Base-by-base conservation (phyloP, 2,113 vertebrate genomes). In the Malaclemys terrapin region DNA sequence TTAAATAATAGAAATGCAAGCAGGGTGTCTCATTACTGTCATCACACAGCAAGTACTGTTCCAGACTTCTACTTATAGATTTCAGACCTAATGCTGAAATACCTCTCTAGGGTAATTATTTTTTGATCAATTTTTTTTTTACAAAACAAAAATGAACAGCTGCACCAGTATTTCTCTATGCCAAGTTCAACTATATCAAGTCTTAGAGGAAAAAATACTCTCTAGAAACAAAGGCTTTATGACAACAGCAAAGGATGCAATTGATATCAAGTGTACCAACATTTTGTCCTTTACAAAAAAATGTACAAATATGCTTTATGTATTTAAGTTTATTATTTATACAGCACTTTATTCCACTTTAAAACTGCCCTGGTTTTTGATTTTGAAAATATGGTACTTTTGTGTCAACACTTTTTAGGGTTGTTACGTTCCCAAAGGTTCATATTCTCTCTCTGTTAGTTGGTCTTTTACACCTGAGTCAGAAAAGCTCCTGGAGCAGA, bases 161-260 rank as follows among this genome's bases (percentile, higher is more conserved):
- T 89, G 35, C 89, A n/a, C 47, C 42, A 81, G 24, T 54, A 59
- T 50, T 89, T 93, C 86, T 94, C 93, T 53, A 31, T 89, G 82
- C 80, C 13, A 17, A 89, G 20, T 35, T 13, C 56, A 87, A 95
- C 92, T 31, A 89, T 54, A 79, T 85, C 45, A 53, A 91, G 45
- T 81, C 53, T 54, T 49, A 82, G 88, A 17, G 83, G 72, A 35
- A 87, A 12, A 88, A 92, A 85, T 0, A 78, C 38, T 57, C 22
- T 72, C 35, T 62, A 6, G 72, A 76, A 76, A 45, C 53, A 78
- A 89, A 10, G 8, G 57, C 45, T 93, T 42, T 10, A 11, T 83
- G 35, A 95, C 69, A 89, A 84, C 1, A 94, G 31, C 62, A 20
- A 89, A 88, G 52, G 62, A 91, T 72, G 84, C 49, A 87, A 45